Conservation (phyloP, 2,888 invertebrate species). For the Acrocera orbiculus region DNA sequence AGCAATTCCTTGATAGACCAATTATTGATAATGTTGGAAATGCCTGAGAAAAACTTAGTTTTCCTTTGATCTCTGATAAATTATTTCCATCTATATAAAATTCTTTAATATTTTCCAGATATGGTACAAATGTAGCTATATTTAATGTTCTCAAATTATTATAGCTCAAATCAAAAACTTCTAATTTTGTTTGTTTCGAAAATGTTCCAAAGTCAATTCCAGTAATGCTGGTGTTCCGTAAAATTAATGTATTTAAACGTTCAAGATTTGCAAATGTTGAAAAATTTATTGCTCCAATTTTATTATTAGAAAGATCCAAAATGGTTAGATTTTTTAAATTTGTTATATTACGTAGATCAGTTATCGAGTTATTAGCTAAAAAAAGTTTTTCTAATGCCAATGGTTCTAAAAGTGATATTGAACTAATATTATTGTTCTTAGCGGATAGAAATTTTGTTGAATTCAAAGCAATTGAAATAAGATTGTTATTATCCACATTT, state of each 20-base stretch:
- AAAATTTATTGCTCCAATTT: constrained; percentile 23
- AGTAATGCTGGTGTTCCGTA: constrained; percentile 20
- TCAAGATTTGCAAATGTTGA: constrained; percentile 26
- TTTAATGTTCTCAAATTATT: constrained; percentile 34
- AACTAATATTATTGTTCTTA: constrained; percentile 22
- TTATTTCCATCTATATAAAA: constrained; percentile 26
- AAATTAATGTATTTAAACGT: constrained; percentile 20
- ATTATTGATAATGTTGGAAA: constrained; percentile 23
- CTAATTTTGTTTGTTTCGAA: constrained; percentile 27
- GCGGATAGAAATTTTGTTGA: constrained; percentile 23
- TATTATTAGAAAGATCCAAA: constrained; percentile 25
- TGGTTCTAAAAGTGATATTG: constrained; percentile 17
- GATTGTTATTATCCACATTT: constrained; percentile 21
- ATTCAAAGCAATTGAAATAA: constrained; percentile 21
- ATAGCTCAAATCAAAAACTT: constrained; percentile 34
- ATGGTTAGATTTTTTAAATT: constrained; percentile 19
- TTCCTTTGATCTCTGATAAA: constrained; percentile 23
- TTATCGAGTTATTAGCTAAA: constrained; percentile 20
- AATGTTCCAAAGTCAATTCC: constrained; percentile 27
- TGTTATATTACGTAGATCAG: constrained; percentile 22
- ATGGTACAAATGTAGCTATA: constrained; percentile 27
- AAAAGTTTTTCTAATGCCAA: constrained; percentile 21
- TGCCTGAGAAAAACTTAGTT: constrained; percentile 20
- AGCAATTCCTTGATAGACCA: constrained; percentile 24
- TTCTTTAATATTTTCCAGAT: constrained; percentile 21